phyloP scores from a whole-genome alignment of 2,797 vertebrate species.

The Pangasius djambal region DNA sequence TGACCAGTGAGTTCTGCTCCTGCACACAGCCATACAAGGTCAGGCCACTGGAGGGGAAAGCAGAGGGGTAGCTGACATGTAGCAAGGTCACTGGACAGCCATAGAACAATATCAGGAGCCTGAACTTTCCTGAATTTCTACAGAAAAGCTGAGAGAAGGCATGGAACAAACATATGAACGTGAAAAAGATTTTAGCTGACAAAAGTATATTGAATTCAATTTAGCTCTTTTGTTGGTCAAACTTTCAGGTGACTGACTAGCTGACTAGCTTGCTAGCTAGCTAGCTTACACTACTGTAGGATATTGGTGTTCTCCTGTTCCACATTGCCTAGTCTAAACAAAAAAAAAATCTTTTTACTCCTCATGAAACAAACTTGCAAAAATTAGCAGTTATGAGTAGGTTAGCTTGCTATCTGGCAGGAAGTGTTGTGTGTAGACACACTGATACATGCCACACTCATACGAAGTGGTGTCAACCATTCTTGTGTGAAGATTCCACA shows the following conservation, averaged over 20 bases:
- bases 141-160: neutral
- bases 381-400: neutral
- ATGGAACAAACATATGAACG: neutral
- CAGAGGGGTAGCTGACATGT: slow-evolving; percentile 14
- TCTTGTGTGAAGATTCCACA: neutral
- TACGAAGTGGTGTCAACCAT: neutral
- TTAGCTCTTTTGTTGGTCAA: neutral
- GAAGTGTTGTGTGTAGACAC: neutral
- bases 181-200: neutral
- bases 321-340: neutral
- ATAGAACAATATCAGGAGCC: neutral
- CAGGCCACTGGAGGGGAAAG: slow-evolving; percentile 26
- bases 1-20: slow-evolving; percentile 14
- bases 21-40: slow-evolving; percentile 45
- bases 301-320: neutral
- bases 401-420: neutral
- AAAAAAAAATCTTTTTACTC: no score
- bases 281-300: neutral
- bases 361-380: neutral
- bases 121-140: neutral
- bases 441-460: neutral
- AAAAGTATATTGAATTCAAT: neutral
- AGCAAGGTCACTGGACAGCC: slow-evolving; percentile 16
- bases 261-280: neutral
- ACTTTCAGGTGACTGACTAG: neutral